phyloP scores from a whole-genome alignment of 2,113 vertebrate species.

The Platycercus adscitus region DNA sequence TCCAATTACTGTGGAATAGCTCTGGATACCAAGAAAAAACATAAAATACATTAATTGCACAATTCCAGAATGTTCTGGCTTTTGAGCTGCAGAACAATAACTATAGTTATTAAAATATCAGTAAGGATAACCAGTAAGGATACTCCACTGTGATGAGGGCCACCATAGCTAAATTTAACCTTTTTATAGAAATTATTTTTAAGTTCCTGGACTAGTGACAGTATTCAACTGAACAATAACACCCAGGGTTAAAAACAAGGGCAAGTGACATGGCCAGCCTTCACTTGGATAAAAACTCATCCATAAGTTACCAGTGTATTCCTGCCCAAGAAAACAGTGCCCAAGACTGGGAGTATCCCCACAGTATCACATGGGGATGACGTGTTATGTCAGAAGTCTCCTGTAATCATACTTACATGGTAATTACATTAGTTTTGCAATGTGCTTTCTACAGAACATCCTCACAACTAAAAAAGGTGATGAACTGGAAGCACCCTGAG shows the following conservation, averaged over 20 bases:
- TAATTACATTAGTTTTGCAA: conserved; percentile 38
- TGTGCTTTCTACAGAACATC: background rate
- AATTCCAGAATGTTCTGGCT: background rate
- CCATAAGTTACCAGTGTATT: background rate
- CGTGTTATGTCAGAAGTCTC: background rate
- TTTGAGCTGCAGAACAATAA: background rate
- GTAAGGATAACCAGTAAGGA: background rate
- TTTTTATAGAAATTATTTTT: background rate
- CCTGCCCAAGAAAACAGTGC: background rate
- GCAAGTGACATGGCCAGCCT: background rate
- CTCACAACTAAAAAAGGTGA: background rate
- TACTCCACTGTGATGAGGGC: background rate
- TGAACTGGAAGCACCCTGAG: background rate
- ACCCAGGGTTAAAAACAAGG: background rate
- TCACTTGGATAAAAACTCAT: background rate
- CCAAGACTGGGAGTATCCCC: conserved; percentile 14
- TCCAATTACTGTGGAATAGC: background rate
- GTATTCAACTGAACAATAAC: background rate
- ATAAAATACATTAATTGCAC: background rate
- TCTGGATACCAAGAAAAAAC: background rate
- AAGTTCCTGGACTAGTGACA: background rate
- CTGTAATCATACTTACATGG: background rate
- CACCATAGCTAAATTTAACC: background rate
- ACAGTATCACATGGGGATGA: background rate
- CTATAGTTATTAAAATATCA: background rate